phyloP scores from a whole-genome alignment of 2,888 invertebrate genomes.

The Bedellia somnulentella region DNA sequence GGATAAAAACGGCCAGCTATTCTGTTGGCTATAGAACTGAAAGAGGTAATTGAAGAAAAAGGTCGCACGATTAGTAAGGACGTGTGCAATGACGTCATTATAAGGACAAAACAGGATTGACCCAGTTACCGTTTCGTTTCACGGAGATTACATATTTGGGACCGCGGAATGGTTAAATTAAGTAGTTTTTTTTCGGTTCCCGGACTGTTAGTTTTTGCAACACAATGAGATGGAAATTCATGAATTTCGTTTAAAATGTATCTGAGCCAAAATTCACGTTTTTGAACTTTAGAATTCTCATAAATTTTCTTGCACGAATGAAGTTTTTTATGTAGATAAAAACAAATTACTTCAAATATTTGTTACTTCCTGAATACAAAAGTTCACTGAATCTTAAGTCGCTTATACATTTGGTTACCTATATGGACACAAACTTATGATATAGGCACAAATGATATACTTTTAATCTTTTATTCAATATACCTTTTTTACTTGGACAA shows the following conservation, averaged over 20 bases:
- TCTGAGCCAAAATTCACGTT: too few relatives aligned
- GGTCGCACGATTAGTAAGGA: conserved; percentile 22
- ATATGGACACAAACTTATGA: too few relatives aligned
- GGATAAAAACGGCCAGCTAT: too few relatives aligned
- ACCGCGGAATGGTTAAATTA: conserved; percentile 9
- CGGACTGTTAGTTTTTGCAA: background rate
- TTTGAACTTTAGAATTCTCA: background rate
- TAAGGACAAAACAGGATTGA: conserved; percentile 28
- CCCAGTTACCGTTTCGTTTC: conserved; percentile 36
- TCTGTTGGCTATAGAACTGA: conserved; percentile 1
- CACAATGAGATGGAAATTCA: too few relatives aligned
- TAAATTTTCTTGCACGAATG: background rate
- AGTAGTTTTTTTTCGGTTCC: background rate
- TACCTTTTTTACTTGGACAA: too few relatives aligned
- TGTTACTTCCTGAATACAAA: too few relatives aligned
- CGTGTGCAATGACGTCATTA: conserved; percentile 40
- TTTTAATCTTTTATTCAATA: too few relatives aligned
- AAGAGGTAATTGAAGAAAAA: background rate
- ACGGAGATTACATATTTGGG: conserved; percentile 32
- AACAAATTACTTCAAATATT: too few relatives aligned
- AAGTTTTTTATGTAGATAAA: background rate
- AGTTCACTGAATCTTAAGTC: too few relatives aligned
- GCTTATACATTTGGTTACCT: too few relatives aligned
- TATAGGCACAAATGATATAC: too few relatives aligned
- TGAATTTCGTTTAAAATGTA: too few relatives aligned